These are phyloP conservation scores for Parnassius mnemosyne DNA, from an alignment of 2,888 invertebrate genomes.

Conservation along the genomic window DNA sequence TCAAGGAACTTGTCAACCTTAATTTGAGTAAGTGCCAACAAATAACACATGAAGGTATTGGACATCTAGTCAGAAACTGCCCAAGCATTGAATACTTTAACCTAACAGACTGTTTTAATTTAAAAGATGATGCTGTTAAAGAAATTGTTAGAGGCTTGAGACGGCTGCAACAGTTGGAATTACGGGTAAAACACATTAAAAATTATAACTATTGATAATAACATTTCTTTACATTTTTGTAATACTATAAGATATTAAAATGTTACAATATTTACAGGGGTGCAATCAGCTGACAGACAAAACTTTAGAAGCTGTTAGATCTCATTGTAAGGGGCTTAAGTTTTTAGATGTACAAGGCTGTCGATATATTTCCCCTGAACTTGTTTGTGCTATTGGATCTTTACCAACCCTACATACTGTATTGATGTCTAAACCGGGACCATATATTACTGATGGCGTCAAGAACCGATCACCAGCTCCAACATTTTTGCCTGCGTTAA, in stretches of 20 bases:
- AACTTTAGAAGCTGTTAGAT: conserved; percentile 73
- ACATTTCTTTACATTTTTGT: not conserved
- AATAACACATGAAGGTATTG: conserved; percentile 83
- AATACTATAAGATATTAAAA: not conserved
- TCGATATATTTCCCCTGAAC: conserved; percentile 69
- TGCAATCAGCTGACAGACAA: conserved; percentile 82
- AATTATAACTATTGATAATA: not conserved
- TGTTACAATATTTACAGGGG: conserved; percentile 63
- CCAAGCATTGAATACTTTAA: conserved; percentile 85
- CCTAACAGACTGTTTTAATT: conserved; percentile 84
- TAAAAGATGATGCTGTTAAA: conserved; percentile 82
- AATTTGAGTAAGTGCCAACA: conserved; percentile 85
- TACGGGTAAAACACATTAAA: conserved; percentile 66
- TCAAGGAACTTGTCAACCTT: conserved; percentile 82
- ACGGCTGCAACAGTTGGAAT: conserved; percentile 79
- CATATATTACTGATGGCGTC: conserved; percentile 62
- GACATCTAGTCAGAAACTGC: conserved; percentile 82
- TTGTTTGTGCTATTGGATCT: conserved; percentile 62
- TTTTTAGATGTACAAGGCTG: conserved; percentile 81
- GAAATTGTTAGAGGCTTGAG: conserved; percentile 60
- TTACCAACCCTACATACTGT: conserved; percentile 69
- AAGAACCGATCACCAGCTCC: conserved; percentile 62
- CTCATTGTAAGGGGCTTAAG: conserved; percentile 74
- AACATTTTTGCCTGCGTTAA: conserved; percentile 62
- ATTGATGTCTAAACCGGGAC: conserved; percentile 70